These are phyloP conservation scores for Catajapyx aquilonaris DNA, from an alignment of 1,140 invertebrate genomes.

Conservation along the genomic window DNA sequence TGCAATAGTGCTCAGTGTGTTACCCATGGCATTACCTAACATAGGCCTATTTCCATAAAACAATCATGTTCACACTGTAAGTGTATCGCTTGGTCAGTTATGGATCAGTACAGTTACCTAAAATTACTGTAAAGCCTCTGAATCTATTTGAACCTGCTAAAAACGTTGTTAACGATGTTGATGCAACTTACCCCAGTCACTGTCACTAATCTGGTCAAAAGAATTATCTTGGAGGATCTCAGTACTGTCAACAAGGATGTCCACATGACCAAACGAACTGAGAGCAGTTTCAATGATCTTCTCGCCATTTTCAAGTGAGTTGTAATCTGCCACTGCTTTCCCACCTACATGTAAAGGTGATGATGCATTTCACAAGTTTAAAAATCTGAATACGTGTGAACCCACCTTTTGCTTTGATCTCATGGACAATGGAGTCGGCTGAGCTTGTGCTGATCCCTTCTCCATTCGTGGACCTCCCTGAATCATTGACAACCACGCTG, in stretches of 20 bases:
- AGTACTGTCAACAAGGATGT: constrained; percentile 45
- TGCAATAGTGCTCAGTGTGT: too few relatives aligned
- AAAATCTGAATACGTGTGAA: too few relatives aligned
- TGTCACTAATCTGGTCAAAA: constrained; percentile 31
- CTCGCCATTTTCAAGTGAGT: constrained; percentile 41
- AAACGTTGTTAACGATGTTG: constrained; percentile 36
- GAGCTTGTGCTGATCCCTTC: constrained; percentile 60
- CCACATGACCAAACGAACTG: constrained; percentile 37
- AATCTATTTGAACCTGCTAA: too few relatives aligned
- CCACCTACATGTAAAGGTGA: constrained; percentile 25
- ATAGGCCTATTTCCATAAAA: too few relatives aligned
- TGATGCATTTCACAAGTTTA: too few relatives aligned
- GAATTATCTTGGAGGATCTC: constrained; percentile 39
- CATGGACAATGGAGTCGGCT: constrained; percentile 81
- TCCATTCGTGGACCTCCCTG: constrained; percentile 71
- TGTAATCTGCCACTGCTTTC: constrained; percentile 37
- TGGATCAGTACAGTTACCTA: too few relatives aligned
- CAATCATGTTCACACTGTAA: too few relatives aligned
- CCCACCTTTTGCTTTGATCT: constrained; percentile 61
- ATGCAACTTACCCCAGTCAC: constrained; percentile 40
- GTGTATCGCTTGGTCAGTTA: too few relatives aligned
- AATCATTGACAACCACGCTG: constrained; percentile 92
- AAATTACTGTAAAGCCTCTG: too few relatives aligned
- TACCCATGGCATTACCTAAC: too few relatives aligned
- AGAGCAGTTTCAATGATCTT: constrained; percentile 38